phyloP scores from a whole-genome alignment of 2,113 vertebrate genomes.

The Desmodus rotundus region DNA sequence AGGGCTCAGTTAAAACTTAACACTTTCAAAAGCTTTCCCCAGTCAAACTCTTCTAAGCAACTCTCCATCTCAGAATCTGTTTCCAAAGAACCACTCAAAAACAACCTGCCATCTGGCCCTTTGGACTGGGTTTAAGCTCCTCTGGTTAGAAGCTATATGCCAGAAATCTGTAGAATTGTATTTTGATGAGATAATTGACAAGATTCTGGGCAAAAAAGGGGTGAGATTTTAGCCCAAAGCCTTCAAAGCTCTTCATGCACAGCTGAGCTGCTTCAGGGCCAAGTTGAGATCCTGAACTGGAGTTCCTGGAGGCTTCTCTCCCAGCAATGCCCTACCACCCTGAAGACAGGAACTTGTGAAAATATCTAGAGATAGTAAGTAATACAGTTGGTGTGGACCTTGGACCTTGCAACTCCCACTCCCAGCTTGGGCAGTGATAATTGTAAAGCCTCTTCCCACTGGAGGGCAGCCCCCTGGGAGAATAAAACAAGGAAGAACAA shows the following conservation, averaged over 20 bases:
- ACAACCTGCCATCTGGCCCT: background rate
- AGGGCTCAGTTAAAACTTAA: background rate
- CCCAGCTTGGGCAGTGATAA: background rate
- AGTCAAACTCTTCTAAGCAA: background rate
- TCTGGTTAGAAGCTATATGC: background rate
- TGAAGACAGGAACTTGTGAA: background rate
- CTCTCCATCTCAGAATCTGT: background rate
- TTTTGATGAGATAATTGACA: background rate
- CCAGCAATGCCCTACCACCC: background rate
- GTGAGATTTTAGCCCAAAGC: background rate
- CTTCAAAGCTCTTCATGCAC: background rate
- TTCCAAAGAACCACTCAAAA: background rate
- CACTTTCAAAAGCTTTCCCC: background rate
- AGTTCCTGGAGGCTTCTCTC: background rate
- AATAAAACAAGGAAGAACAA: background rate
- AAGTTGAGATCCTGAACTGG: background rate
- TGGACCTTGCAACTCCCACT: background rate
- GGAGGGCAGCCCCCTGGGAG: background rate
- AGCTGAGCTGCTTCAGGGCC: background rate
- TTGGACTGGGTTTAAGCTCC: background rate
- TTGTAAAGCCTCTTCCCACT: background rate
- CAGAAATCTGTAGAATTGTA: background rate
- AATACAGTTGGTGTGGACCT: background rate
- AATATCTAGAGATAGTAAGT: background rate
- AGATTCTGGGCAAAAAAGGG: background rate